Evolutionary conservation across 1,140 invertebrate genomes (phyloP), one percentile per base, ranked within the genome.

Genomic region (Babylonia areolata): DNA sequence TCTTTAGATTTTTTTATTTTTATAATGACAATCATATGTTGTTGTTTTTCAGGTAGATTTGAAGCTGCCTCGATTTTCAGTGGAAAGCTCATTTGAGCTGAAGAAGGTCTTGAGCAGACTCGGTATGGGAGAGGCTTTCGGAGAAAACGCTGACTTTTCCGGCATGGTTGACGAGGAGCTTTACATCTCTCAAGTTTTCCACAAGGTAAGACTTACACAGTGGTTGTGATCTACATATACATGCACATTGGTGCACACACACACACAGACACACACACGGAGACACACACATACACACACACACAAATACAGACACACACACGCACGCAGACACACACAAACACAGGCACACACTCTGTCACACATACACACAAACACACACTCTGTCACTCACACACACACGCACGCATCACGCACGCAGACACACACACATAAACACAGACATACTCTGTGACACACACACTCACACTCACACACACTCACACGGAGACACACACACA

Each of bases 21-120:
- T 64, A 51, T 51, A 6, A 51, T 11, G 9, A 51, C 46, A 11
- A 11, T 20, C 6, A 51, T 51, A 20, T 51, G 9, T 51, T 20
- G 5, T 77, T 77, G 28, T 11, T 79, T 3, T 31, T 31, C 78
- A 80, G 78, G 78, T 80, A 42, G 54, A 80, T 23, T 54, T 80
- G 78, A 51, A 80, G 37, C 40, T 80, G 46, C 78, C 78, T 6
- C 40, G 46, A 12, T 80, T 80, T 23, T 15, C 40, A 6, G 33
- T 80, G 78, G 78, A 80, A 20, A 80, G 78, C 78, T 40, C 20
- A 9, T 80, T 80, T 80, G 42, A 35, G 3, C 42, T 80, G 46
- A 80, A 54, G 33, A 39, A 80, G 11, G n/a, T 58, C 3, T 23
- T 80, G 78, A 3, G 5, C 3, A 31, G 17, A 6, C 28, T 80